These are phyloP conservation scores for Saturnia japonica DNA, from an alignment of 2,888 invertebrate species.

Conservation along the genomic window DNA sequence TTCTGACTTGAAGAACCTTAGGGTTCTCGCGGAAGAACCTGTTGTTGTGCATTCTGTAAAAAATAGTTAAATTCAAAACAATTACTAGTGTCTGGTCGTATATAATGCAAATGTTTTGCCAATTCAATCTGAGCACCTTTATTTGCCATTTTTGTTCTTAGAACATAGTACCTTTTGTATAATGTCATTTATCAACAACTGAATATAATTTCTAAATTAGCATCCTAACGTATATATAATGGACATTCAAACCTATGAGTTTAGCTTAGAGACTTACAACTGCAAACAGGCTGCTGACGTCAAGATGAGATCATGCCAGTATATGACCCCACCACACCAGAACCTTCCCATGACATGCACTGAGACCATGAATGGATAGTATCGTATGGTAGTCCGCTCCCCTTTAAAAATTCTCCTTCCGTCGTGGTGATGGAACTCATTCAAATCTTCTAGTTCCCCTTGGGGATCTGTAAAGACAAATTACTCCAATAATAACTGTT, in stretches of 20 bases:
- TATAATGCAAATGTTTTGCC: too few relatives aligned
- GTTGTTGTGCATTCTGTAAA: conserved; percentile 69
- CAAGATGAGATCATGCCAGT: conserved; percentile 61
- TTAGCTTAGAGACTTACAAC: conserved; percentile 49
- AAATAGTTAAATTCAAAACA: not conserved
- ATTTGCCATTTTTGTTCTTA: too few relatives aligned
- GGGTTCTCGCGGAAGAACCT: conserved; percentile 74
- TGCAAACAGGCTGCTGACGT: conserved; percentile 73
- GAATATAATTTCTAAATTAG: not conserved
- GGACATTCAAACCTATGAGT: not conserved
- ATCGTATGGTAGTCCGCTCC: conserved; percentile 57
- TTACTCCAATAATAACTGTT: not conserved
- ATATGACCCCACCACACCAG: conserved; percentile 70
- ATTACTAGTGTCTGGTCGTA: not conserved
- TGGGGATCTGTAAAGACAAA: conserved; percentile 55
- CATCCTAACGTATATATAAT: not conserved
- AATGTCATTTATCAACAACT: too few relatives aligned
- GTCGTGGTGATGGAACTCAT: conserved; percentile 51
- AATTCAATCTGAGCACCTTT: too few relatives aligned
- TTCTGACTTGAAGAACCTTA: conserved; percentile 54
- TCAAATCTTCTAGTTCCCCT: conserved; percentile 57
- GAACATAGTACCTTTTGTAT: too few relatives aligned
- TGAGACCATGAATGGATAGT: conserved; percentile 72
- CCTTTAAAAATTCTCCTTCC: conserved; percentile 64
- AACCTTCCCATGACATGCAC: conserved; percentile 69